These are phyloP conservation scores for Mormyrus proboscirostris DNA, from an alignment of 2,797 vertebrate species.

Conservation along the genomic window DNA sequence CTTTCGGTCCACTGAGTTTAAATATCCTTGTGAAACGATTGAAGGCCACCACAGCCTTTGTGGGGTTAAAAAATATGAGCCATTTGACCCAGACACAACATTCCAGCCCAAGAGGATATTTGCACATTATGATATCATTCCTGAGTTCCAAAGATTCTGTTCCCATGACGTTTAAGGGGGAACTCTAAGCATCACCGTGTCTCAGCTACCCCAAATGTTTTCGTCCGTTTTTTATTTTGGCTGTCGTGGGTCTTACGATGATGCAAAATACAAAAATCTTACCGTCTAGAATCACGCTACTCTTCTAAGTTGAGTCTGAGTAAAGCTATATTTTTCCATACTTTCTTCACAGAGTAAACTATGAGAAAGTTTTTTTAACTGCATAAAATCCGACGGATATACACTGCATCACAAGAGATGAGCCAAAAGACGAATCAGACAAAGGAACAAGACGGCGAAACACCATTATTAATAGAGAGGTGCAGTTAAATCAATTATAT, in stretches of 20 bases:
- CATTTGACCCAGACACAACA: conserved; percentile 32
- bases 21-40: conserved; percentile 22
- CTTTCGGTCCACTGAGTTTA: conserved; percentile 24
- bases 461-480: neutral
- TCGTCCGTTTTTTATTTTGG: neutral
- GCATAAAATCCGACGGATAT: neutral
- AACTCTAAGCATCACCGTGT: neutral
- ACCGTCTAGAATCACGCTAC: neutral
- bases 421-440: neutral
- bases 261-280: neutral
- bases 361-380: neutral
- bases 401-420: neutral
- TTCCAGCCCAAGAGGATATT: conserved; percentile 19
- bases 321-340: neutral
- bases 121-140: conserved; percentile 32
- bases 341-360: neutral
- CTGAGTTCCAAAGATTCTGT: neutral
- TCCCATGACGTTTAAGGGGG: neutral
- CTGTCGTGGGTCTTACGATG: neutral
- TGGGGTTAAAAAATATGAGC: conserved; percentile 27
- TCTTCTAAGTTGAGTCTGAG: neutral
- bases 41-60: conserved; percentile 15
- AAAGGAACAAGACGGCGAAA: neutral
- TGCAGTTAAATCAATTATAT: neutral
- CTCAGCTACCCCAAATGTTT: neutral